phyloP scores from a whole-genome alignment of 2,797 vertebrate species.

The Microhierax caerulescens region DNA sequence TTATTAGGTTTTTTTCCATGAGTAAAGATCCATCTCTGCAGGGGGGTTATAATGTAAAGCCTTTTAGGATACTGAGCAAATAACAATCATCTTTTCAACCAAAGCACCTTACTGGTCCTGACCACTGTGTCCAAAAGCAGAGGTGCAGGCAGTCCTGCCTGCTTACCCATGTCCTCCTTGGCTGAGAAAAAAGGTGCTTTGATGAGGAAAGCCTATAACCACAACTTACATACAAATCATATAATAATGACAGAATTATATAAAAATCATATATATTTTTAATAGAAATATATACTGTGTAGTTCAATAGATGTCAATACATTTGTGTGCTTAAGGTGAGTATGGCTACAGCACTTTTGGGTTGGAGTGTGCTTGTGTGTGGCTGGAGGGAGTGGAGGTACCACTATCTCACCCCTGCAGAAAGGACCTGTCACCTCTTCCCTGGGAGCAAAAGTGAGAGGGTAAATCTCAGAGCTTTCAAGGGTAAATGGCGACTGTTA shows the following conservation, averaged over 20 bases:
- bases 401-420: not conserved
- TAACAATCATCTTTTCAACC: not conserved
- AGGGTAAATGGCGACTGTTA: not conserved
- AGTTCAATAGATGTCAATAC: not conserved
- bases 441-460: not conserved
- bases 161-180: not conserved
- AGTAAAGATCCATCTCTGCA: not conserved
- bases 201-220: not conserved
- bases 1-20: not conserved
- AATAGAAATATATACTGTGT: not conserved
- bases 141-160: accelerated
- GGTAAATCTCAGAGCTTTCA: not conserved
- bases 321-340: not conserved
- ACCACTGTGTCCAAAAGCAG: not conserved
- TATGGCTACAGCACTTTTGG: not conserved
- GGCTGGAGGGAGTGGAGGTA: not conserved
- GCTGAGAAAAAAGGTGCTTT: not conserved
- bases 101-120: not conserved
- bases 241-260: not conserved
- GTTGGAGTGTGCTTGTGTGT: not conserved
- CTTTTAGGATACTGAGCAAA: not conserved
- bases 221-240: not conserved
- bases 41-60: not conserved
- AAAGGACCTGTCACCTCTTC: not conserved
- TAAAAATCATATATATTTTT: not conserved